Conservation (phyloP, 2,797 vertebrate genomes). For the Varecia variegata region DNA sequence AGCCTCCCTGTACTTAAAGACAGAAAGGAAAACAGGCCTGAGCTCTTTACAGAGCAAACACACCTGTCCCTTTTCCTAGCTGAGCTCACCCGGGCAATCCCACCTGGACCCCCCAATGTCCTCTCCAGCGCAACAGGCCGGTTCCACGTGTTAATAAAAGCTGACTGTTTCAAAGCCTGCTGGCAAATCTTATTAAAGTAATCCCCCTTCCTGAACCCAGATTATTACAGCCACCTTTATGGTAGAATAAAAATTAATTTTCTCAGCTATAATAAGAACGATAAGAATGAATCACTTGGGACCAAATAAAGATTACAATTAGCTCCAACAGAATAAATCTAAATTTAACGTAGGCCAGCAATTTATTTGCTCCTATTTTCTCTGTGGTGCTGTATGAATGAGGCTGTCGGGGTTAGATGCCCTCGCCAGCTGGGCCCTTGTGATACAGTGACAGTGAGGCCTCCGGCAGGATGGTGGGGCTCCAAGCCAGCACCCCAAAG, state of each 20-base stretch:
- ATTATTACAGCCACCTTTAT: constrained; percentile 88
- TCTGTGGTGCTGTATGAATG: constrained; percentile 64
- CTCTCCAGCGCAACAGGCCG: not conserved
- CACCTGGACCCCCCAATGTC: fast-evolving
- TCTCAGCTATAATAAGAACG: constrained; percentile 86
- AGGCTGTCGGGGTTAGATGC: constrained; percentile 72
- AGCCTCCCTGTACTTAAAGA: not conserved
- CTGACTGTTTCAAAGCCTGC: constrained; percentile 75
- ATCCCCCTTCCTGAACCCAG: constrained; percentile 85
- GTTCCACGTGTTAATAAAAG: constrained; percentile 58
- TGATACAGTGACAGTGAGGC: fast-evolving
- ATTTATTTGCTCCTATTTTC: constrained; percentile 79
- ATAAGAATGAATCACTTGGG: constrained; percentile 86
- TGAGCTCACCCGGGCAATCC: not conserved
- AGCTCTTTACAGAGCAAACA: not conserved
- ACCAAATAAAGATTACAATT: constrained; percentile 89
- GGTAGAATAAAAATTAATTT: constrained; percentile 89
- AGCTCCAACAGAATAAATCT: constrained; percentile 87
- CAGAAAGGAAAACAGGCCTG: fast-evolving
- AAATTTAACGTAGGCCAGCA: constrained; percentile 83
- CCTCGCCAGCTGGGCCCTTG: constrained; percentile 57
- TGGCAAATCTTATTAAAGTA: constrained; percentile 87
- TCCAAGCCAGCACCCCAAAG: constrained; percentile 73
- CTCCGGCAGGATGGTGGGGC: constrained; percentile 4
- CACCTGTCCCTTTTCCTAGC: not conserved